Conservation (phyloP, 53 echinoderm and acorn worm species). For the Crossaster papposus region DNA sequence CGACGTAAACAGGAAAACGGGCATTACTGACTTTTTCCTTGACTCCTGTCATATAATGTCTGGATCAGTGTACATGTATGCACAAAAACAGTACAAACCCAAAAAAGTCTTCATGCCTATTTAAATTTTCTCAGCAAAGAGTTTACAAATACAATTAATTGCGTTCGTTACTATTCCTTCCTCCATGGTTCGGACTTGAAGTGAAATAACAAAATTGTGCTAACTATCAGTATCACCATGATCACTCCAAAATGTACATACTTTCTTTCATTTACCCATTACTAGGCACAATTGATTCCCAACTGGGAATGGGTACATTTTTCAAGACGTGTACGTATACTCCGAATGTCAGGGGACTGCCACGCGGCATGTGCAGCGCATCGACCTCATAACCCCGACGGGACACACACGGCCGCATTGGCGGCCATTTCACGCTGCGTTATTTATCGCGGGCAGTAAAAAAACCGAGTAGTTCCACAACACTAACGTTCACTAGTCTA, state of each 20-base stretch:
- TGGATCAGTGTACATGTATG: no score
- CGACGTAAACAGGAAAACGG: constrained; percentile 26
- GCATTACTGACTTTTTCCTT: background rate
- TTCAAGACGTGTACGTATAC: no score
- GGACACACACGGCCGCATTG: constrained; percentile 8
- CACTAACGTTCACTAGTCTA: no score
- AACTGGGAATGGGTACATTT: no score
- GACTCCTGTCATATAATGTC: no score
- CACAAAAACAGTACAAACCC: background rate
- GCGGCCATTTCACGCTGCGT: background rate
- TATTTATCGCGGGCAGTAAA: background rate
- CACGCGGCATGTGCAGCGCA: constrained; percentile 9
- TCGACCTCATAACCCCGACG: constrained; percentile 6
- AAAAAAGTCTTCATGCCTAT: background rate
- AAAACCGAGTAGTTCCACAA: background rate
- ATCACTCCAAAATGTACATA: no score
- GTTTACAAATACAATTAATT: constrained; percentile 1
- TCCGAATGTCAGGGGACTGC: constrained; percentile 10
- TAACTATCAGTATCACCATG: no score
- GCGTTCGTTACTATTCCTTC: constrained; percentile 31
- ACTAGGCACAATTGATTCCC: no score
- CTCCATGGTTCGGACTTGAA: no score
- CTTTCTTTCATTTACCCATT: no score
- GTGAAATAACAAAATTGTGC: background rate
- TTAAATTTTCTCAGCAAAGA: constrained; percentile 23